Evolutionary conservation across 2,113 vertebrate species (phyloP).

Genomic region (Prinia subflava): DNA sequence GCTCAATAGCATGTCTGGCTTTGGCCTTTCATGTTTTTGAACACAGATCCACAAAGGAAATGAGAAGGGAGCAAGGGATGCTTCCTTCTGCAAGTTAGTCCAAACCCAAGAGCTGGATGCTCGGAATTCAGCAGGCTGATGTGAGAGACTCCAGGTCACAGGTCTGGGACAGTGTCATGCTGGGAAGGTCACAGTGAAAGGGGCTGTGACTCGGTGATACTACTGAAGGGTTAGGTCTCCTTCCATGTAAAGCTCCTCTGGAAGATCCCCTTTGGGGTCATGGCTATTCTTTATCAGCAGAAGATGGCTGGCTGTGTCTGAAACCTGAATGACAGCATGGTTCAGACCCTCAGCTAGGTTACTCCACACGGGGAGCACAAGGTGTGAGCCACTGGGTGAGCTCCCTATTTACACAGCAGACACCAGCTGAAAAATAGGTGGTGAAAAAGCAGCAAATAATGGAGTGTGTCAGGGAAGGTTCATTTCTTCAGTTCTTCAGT

Average conservation of each 20-base stretch:
- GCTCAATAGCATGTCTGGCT: constrained; percentile 4
- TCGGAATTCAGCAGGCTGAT: neutral
- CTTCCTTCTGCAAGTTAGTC: neutral
- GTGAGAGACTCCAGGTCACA: neutral
- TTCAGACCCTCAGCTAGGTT: neutral
- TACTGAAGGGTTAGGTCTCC: neutral
- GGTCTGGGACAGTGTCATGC: neutral
- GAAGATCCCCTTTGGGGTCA: neutral
- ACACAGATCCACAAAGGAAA: neutral
- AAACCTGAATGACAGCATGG: rapidly evolving
- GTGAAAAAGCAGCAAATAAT: neutral
- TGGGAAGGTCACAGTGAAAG: neutral
- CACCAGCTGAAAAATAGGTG: neutral
- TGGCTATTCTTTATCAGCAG: neutral
- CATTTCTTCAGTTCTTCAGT: neutral
- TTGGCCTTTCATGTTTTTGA: neutral
- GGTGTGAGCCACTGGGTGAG: neutral
- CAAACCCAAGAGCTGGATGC: neutral
- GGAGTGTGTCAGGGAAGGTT: neutral
- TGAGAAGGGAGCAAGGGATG: neutral
- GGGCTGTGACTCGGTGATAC: neutral
- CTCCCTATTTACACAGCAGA: neutral
- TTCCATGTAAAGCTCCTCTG: neutral
- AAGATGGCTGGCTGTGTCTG: neutral
- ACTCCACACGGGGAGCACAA: rapidly evolving